Conservation (phyloP, 1,140 invertebrate genomes). For the Cecropterus lyciades region DNA sequence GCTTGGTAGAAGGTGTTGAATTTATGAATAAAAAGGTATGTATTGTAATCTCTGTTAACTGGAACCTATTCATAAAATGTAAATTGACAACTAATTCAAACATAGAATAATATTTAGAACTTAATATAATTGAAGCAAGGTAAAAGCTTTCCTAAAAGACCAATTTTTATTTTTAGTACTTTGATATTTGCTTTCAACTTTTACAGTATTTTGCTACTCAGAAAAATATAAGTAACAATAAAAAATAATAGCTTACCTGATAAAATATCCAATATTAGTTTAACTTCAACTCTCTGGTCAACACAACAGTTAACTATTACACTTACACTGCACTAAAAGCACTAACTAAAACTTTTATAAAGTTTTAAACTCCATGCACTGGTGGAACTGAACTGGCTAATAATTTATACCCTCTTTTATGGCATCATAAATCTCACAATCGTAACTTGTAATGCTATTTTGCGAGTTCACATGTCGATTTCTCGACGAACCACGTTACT, state of each 20-base stretch:
- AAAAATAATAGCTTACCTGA: slow-evolving; percentile 7
- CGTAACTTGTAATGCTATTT: slow-evolving; percentile 21
- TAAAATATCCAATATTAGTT: slow-evolving; percentile 21
- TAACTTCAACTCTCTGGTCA: slow-evolving; percentile 4
- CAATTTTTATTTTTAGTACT: no score
- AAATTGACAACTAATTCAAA: no score
- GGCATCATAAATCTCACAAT: slow-evolving; percentile 31
- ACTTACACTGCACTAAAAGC: slow-evolving; percentile 27
- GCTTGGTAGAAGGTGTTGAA: no score
- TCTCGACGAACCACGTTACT: slow-evolving; percentile 21
- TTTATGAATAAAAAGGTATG: no score
- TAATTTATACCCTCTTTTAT: slow-evolving; percentile 22
- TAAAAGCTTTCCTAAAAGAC: no score
- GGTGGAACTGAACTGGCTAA: slow-evolving; percentile 8
- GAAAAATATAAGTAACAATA: background rate
- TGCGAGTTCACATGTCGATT: slow-evolving; percentile 22
- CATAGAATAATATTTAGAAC: no score
- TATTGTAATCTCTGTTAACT: no score
- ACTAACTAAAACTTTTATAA: slow-evolving; percentile 26
- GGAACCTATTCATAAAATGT: no score
- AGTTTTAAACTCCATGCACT: slow-evolving; percentile 26
- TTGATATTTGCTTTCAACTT: no score
- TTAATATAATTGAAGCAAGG: no score
- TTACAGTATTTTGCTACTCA: no score
- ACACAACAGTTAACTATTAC: slow-evolving; percentile 27